phyloP scores from a whole-genome alignment of 2,113 vertebrate genomes.

The Channa argus region DNA sequence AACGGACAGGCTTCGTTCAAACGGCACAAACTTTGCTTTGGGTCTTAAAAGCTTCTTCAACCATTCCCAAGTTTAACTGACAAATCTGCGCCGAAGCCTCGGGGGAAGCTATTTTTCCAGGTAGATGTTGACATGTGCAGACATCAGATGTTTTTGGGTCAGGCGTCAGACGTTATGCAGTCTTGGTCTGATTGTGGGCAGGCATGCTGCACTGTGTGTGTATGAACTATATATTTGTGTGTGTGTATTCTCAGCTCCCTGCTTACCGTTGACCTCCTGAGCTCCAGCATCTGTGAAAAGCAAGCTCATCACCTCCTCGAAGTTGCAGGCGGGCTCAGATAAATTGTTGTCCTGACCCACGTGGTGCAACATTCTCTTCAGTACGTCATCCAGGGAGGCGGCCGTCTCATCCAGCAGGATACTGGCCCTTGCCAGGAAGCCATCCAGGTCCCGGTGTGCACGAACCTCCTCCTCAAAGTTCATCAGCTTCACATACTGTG shows the following conservation, averaged over 20 bases:
- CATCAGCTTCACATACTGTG: slow-evolving; percentile 97
- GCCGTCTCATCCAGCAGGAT: slow-evolving; percentile 95
- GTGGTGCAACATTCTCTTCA: slow-evolving; percentile 93
- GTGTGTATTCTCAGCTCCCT: background rate
- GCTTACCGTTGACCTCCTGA: slow-evolving; percentile 92
- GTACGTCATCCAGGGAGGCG: slow-evolving; percentile 92
- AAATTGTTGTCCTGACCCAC: slow-evolving; percentile 88
- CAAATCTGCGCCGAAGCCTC: slow-evolving; percentile 30
- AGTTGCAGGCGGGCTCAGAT: slow-evolving; percentile 86
- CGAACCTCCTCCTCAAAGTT: slow-evolving; percentile 97
- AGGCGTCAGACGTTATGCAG: slow-evolving; percentile 15
- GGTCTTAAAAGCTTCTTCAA: slow-evolving; percentile 39
- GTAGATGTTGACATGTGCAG: slow-evolving; percentile 40
- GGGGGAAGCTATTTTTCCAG: slow-evolving; percentile 22
- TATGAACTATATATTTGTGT: background rate
- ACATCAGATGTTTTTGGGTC: slow-evolving; percentile 44
- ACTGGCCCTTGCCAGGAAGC: slow-evolving; percentile 92
- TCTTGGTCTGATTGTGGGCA: slow-evolving; percentile 8
- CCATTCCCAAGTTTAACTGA: slow-evolving; percentile 42
- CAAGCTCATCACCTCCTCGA: slow-evolving; percentile 94
- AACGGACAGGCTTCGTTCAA: slow-evolving; percentile 13
- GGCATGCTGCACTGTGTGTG: slow-evolving; percentile 6
- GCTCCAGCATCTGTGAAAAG: slow-evolving; percentile 94
- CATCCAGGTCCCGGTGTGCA: slow-evolving; percentile 93
- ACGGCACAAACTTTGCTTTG: slow-evolving; percentile 32